phyloP scores from a whole-genome alignment of 2,888 invertebrate species.

The Halictus quadricinctus region DNA sequence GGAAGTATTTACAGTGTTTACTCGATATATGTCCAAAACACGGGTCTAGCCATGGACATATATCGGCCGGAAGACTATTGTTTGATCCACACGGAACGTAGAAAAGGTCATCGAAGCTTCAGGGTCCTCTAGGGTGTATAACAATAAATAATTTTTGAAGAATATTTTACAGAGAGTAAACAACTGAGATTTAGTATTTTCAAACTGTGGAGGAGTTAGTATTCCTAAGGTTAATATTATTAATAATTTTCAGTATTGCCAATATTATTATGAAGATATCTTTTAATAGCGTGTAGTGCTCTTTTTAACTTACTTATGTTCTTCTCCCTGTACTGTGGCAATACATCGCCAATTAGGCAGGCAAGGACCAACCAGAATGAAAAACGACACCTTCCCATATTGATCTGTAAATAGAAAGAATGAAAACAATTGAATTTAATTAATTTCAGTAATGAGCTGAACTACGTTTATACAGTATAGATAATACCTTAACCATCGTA shows the following conservation, averaged over 20 bases:
- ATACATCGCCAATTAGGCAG: slow-evolving; percentile 65
- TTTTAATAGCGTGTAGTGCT: not conserved
- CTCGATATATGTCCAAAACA: too few relatives aligned
- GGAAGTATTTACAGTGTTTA: too few relatives aligned
- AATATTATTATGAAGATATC: not conserved
- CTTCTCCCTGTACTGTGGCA: slow-evolving; percentile 74
- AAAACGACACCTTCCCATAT: slow-evolving; percentile 68
- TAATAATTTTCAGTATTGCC: not conserved
- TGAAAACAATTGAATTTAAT: not conserved
- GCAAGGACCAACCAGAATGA: slow-evolving; percentile 66
- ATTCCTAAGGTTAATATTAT: not conserved
- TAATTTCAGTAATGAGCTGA: not conserved
- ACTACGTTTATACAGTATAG: not conserved
- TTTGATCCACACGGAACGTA: too few relatives aligned
- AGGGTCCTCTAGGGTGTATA: too few relatives aligned
- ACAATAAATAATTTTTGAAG: too few relatives aligned
- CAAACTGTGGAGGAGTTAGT: too few relatives aligned
- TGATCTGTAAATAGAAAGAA: slow-evolving; percentile 57
- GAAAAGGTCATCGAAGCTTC: too few relatives aligned
- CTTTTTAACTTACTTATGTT: slow-evolving; percentile 73
- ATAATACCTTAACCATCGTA: not conserved
- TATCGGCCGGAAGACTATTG: too few relatives aligned
- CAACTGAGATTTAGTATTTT: too few relatives aligned
- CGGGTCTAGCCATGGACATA: too few relatives aligned
- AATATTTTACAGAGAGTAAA: too few relatives aligned